Evolutionary conservation across 2,113 vertebrate genomes (phyloP), one percentile per base, ranked within the genome.

Genomic region (Pteruthius melanotis): DNA sequence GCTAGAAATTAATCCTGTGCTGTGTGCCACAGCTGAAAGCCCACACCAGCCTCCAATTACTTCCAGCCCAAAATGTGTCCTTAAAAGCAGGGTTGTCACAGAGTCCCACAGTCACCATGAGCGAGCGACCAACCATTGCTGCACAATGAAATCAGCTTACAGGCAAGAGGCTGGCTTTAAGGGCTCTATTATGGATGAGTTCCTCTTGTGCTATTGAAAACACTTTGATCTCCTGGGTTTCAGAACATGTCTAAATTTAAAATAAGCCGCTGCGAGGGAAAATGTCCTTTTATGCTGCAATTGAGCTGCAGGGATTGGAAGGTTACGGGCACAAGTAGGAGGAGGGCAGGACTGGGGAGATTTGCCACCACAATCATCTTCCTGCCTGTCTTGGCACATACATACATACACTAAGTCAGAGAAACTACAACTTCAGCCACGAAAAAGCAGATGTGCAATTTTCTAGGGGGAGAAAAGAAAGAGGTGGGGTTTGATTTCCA

Each of bases 61-160:
- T 44, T 31, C 44, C 61, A 76, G 30, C 6, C 44, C 35, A 76
- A n/a, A 9, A 79, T 5, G 6, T 4, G 13, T 37, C 33, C 47
- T 50, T 66, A 68, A 50, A 78, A 81, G 80, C 33, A 81, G 53
- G 30, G 60, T 56, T 79, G 50, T 28, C 44, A 8, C 27, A 82
- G 33, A 84, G 26, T 16, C 35, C 42, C 27, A 8, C 0, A 37
- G 42, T 7, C 37, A 40, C 28, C 19, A 12, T 31, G 18, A 82
- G 27, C 0, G 3, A 76, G n/a, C 0, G 0, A 71, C 28, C 0
- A 2, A 31, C 49, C 44, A 8, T 20, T 33, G 33, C 39, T 37
- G 22, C 4, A 4, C 31, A 47, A 33, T 35, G 39, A 75, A 89
- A 63, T 52, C 77, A 81, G 59, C 27, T 89, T 40, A 65, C 16